A percentile compares a stretch with the other conserved stretches of the same genome.
Conservation (phyloP, 2,888 invertebrate species). For the Limnephilus auricula region DNA sequence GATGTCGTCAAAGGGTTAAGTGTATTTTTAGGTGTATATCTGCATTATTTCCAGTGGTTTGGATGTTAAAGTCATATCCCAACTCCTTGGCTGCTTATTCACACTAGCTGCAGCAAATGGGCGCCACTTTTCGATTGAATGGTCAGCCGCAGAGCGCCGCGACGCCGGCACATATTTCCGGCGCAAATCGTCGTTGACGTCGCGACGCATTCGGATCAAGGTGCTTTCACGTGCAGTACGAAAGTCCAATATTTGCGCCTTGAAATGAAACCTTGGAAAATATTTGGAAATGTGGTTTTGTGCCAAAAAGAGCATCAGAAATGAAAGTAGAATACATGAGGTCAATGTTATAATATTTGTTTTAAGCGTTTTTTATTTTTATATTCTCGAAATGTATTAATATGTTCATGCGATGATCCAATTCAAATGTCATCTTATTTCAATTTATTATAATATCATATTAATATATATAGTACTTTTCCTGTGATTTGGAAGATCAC, state of each 20-base stretch:
- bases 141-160: constrained; percentile 2
- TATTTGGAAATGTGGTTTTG: background rate
- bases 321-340: background rate
- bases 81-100: background rate
- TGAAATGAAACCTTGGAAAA: background rate
- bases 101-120: background rate
- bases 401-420: background rate
- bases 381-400: background rate
- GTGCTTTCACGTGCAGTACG: background rate
- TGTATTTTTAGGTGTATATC: background rate
- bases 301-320: background rate
- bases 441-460: too few species aligned
- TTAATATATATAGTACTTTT: too few species aligned
- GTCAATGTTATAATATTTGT: background rate
- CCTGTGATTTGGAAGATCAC: too few species aligned
- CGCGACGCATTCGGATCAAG: constrained; percentile 19
- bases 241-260: background rate
- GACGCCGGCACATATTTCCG: background rate
- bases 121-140: background rate
- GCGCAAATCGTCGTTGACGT: constrained; percentile 20
- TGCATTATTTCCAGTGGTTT: background rate
- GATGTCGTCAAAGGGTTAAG: too few species aligned
- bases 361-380: background rate
- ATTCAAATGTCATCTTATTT: background rate
- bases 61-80: background rate